phyloP scores from a whole-genome alignment of 1,140 invertebrate genomes.

The Homalodisca vitripennis region DNA sequence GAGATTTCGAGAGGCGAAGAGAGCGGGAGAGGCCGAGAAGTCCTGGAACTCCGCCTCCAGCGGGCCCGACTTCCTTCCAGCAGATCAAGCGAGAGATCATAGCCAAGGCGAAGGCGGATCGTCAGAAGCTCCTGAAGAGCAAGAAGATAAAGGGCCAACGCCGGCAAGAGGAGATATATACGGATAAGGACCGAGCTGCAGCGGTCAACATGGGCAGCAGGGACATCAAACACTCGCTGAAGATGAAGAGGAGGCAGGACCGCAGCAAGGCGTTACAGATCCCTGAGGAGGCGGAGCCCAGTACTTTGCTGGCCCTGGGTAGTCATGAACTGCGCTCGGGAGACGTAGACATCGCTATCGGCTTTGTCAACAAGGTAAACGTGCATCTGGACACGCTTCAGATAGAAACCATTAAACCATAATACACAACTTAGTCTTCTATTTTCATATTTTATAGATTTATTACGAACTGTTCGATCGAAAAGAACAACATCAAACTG shows the following conservation, averaged over 20 bases:
- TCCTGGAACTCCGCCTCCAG: slow-evolving; percentile 5
- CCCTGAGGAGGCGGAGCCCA: slow-evolving; percentile 75
- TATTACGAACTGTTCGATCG: too few species aligned
- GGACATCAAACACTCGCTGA: slow-evolving; percentile 82
- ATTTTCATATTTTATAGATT: too few species aligned
- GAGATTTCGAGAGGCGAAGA: slow-evolving; percentile 21
- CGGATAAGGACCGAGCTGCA: slow-evolving; percentile 86
- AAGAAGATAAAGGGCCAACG: slow-evolving; percentile 40
- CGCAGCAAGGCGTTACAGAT: slow-evolving; percentile 68
- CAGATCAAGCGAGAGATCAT: slow-evolving; percentile 51
- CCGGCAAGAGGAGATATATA: slow-evolving; percentile 66
- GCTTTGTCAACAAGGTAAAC: slow-evolving; percentile 77
- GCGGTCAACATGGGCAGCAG: slow-evolving; percentile 77
- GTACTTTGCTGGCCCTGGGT: slow-evolving; percentile 69
- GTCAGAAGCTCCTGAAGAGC: slow-evolving; percentile 44
- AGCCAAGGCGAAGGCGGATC: slow-evolving; percentile 44
- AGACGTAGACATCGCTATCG: slow-evolving; percentile 65
- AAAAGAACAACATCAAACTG: too few species aligned
- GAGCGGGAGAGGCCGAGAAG: slow-evolving; percentile 28
- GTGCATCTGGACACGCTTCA: too few species aligned
- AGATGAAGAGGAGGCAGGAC: slow-evolving; percentile 75
- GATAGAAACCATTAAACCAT: too few species aligned
- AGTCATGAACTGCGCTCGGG: slow-evolving; percentile 71
- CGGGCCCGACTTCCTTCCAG: slow-evolving; percentile 32
- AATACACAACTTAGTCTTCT: too few species aligned